phyloP scores from a whole-genome alignment of 2,113 vertebrate species.

The Anarhynchus alexandrinus region DNA sequence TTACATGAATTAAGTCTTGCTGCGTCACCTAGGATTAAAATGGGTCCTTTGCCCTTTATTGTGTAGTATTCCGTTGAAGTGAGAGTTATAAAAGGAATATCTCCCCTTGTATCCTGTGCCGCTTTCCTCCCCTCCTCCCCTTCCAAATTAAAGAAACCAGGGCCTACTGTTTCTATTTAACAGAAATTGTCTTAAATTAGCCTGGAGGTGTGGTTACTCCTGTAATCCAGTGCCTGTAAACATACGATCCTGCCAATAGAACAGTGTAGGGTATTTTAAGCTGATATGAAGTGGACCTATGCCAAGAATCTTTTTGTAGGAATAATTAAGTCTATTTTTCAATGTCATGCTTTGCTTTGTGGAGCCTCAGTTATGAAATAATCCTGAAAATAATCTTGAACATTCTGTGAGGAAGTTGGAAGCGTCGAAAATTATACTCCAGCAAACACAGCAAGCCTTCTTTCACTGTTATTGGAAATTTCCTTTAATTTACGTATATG shows the following conservation, averaged over 20 bases:
- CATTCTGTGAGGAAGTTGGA: background rate
- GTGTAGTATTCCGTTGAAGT: background rate
- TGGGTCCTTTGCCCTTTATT: slow-evolving; percentile 10
- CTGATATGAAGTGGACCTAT: background rate
- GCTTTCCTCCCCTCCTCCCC: background rate
- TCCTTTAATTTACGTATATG: background rate
- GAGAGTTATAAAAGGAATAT: background rate
- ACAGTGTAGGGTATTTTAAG: slow-evolving; percentile 30
- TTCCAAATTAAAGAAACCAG: background rate
- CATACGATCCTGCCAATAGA: slow-evolving; percentile 22
- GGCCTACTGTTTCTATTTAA: slow-evolving; percentile 36
- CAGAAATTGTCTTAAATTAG: slow-evolving; percentile 55
- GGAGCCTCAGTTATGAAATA: slow-evolving; percentile 28
- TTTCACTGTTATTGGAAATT: background rate
- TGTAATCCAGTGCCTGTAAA: slow-evolving; percentile 53
- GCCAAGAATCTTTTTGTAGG: slow-evolving; percentile 39
- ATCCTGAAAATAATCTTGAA: slow-evolving; percentile 12
- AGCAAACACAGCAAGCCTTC: background rate
- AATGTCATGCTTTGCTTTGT: slow-evolving; percentile 9
- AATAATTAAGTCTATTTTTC: slow-evolving; percentile 60
- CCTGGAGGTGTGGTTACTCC: slow-evolving; percentile 46
- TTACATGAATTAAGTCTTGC: background rate
- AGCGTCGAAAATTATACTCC: background rate
- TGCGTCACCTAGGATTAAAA: slow-evolving; percentile 2
- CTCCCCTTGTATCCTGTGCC: background rate